Base-by-base conservation (phyloP, 2,113 vertebrate species). In the Hemiscyllium ocellatum region DNA sequence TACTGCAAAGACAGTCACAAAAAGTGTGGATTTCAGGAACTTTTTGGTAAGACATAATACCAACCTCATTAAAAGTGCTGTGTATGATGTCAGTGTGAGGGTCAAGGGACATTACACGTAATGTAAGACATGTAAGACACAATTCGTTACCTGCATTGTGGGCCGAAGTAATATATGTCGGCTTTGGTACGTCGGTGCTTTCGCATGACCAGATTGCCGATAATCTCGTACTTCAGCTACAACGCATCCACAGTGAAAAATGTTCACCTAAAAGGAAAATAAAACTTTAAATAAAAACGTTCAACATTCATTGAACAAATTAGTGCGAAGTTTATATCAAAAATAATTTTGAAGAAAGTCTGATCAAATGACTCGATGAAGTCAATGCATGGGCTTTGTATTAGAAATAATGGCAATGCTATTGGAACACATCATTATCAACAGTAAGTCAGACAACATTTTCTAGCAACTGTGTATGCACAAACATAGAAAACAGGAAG, bases 221-320 rank as follows among this genome's bases (percentile, higher is more conserved):
- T 99, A 99, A 97, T 99, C 99, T 97, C 99, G 98, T 96, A 99
- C 98, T 97, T 99, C 99, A 86, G 99, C 98, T 97, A 99, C 98
- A 96, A 99, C 99, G 97, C 99, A 99, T 87, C 99, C 99, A 97
- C 99, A 99, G 96, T 99, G 99, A 97, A 99, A 99, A 97, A 99
- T 99, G 97, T 99, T 99, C 96, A 99, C 99, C 99, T 99, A 96
- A 50, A 20, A 95, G 47, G 42, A 72, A 72, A 72, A 76, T 19
- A 72, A 33, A 95, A 52, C 20, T 24, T 76, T 70, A 17, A 83
- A 83, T 26, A 90, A 65, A 61, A 33, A 66, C 20, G 13, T 42
- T 95, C 37, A 95, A 10, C 8, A 76, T 52, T 26, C 13, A 50
- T 24, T 95, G 50, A 26, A 26, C 12, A 50, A 72, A 95, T 26